Conservation (phyloP, 2,888 invertebrate genomes). For the Aethes cnicana region DNA sequence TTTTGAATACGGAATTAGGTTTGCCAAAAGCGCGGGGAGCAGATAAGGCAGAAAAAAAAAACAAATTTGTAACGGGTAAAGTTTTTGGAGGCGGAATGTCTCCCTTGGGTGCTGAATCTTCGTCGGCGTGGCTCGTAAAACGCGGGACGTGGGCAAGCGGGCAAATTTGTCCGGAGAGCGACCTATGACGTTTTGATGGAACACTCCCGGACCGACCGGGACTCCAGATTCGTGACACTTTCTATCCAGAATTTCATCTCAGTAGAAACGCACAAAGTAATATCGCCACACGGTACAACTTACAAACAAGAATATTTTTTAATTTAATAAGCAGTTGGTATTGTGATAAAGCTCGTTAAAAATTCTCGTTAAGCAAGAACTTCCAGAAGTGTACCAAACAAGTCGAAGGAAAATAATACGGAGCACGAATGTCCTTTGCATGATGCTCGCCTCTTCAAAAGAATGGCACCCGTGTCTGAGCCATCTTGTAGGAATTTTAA, state of each 20-base stretch:
- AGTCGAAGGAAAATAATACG: conserved; percentile 47
- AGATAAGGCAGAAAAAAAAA: conserved; percentile 81
- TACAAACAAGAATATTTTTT: conserved; percentile 1
- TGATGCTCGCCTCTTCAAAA: conserved; percentile 77
- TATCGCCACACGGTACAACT: background rate
- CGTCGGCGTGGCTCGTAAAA: conserved; percentile 81
- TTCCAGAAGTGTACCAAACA: conserved; percentile 36
- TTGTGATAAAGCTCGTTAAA: conserved; percentile 54
- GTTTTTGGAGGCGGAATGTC: conserved; percentile 81
- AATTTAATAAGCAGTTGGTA: conserved; percentile 22
- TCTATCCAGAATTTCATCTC: conserved; percentile 55
- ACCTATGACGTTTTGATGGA: conserved; percentile 82
- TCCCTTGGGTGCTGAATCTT: conserved; percentile 82
- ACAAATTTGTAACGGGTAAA: conserved; percentile 83
- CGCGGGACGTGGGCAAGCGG: conserved; percentile 80
- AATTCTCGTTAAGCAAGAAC: conserved; percentile 52
- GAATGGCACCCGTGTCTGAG: conserved; percentile 82
- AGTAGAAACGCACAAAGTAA: conserved; percentile 35
- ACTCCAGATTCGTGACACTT: conserved; percentile 72
- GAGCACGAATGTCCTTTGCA: conserved; percentile 63
- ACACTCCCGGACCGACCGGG: conserved; percentile 74
- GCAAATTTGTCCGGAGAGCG: conserved; percentile 81
- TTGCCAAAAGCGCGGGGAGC: conserved; percentile 80
- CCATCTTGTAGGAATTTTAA: conserved; percentile 84
- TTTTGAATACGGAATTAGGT: conserved; percentile 83